Percentiles rank a stretch among this genome's conserved stretches.
Conservation (phyloP, 2,113 vertebrate genomes). For the Epinephelus fuscoguttatus region DNA sequence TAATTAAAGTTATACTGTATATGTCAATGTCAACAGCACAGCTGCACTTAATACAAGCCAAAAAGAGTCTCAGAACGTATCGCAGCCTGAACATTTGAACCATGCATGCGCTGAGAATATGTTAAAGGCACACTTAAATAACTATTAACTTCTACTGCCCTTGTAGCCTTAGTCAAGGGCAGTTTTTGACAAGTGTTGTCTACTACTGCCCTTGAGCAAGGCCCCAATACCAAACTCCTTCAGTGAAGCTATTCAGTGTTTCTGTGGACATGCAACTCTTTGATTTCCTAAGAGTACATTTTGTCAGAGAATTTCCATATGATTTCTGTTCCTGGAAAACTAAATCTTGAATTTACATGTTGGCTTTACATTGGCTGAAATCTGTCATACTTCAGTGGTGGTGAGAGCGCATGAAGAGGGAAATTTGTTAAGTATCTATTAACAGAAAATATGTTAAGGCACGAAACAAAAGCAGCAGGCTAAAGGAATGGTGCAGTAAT, state of each 20-base stretch:
- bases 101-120: not conserved
- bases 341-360: not conserved
- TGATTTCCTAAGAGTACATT: not conserved
- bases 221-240: conserved; percentile 6
- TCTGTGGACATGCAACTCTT: not conserved
- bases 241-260: not conserved
- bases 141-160: not conserved
- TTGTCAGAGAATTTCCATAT: not conserved
- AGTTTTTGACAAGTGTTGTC: conserved; percentile 18
- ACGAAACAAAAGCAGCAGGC: not conserved
- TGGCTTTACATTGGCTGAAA: not conserved
- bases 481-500: conserved; percentile 35
- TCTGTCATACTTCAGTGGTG: not conserved
- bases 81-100: not conserved
- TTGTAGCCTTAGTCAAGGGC: conserved; percentile 14
- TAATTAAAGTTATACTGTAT: not conserved
- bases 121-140: conserved; percentile 6
- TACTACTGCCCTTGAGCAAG: conserved; percentile 22
- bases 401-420: not conserved
- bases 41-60: not conserved
- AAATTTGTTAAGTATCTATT: not conserved
- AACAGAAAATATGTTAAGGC: not conserved
- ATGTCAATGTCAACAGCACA: not conserved
- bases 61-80: not conserved
- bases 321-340: not conserved